Conservation (phyloP, 2,888 invertebrate genomes). For the Synanthedon formicaeformis region DNA sequence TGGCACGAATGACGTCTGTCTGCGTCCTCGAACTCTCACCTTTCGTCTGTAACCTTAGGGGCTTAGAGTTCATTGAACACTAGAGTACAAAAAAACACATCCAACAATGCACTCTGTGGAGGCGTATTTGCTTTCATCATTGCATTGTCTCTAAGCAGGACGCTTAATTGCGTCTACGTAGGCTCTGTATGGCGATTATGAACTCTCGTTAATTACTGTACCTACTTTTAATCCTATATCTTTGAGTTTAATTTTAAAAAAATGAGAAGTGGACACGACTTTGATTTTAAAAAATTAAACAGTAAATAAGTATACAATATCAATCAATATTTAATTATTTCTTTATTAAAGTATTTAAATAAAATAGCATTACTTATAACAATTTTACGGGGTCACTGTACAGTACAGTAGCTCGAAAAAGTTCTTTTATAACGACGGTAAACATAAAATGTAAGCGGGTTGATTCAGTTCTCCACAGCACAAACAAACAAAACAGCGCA, state of each 20-base stretch:
- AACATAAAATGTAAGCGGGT: background rate
- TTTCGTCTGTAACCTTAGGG: constrained; percentile 12
- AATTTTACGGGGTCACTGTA: background rate
- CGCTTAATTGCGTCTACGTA: background rate
- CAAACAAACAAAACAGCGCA: background rate
- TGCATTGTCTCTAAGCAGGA: background rate
- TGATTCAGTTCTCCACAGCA: background rate
- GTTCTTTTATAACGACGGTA: background rate
- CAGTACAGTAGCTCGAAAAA: background rate
- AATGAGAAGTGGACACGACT: too few species aligned
- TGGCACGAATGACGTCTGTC: constrained; percentile 23
- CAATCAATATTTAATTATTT: too few species aligned
- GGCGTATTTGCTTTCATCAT: background rate
- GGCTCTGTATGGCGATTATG: background rate
- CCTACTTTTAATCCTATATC: too few species aligned
- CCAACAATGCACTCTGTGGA: background rate
- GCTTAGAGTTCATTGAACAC: background rate
- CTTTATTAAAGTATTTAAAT: too few species aligned
- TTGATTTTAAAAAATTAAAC: too few species aligned
- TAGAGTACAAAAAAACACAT: background rate
- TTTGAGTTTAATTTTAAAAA: too few species aligned
- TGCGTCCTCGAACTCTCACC: constrained; percentile 32
- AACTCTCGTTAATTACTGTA: too few species aligned
- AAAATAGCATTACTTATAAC: too few species aligned
- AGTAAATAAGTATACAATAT: too few species aligned